Base-by-base conservation (phyloP, 2,797 vertebrate genomes). In the Muraenolepis orangiensis region DNA sequence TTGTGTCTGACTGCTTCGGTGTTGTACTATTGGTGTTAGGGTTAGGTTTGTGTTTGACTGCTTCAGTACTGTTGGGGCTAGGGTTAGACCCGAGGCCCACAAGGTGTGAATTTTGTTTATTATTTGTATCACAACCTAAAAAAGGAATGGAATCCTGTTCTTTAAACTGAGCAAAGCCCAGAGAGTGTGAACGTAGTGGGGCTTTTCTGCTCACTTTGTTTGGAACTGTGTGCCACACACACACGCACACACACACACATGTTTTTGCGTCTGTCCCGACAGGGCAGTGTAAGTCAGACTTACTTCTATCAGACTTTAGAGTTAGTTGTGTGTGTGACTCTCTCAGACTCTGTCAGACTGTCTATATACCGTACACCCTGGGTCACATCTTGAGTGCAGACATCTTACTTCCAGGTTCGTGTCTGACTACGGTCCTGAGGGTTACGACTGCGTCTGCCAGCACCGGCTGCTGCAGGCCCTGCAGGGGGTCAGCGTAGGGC, bases 381-480 rank as follows among this genome's bases (percentile, higher is more conserved):
- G 8, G 26, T 26, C 0, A 1, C 0, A 23, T 26, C 57, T 26
- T 3, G 23, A 64, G n/a, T 13, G 57, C 57, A 11, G 8, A 7
- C 16, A 18, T 18, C 7, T 0, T 18, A 2, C 6, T 30, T 18
- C 30, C 28, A 31, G 28, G 28, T 67, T 67, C 5, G 95, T 97
- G 68, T 98, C 97, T 0, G 97, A 99, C 87, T 94, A 96, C 0
- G 97, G 96, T 23, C 94, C 89, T 0, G 90, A 94, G 0, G 96
- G 96, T 72, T 98, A 96, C 84, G 91, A 95, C 88, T 93, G 95
- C 0, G 86, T 97, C 72, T 98, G 97, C 90, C 97, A 99, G 87
- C 95, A 95, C 80, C 95, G 95, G 77, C 94, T 98, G 87, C 93
- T 98, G 84, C 96, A 96, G 10, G 95, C 94, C 76, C 92, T 97